Percentiles rank a stretch among this genome's conserved stretches.
Evolutionary conservation across 2,888 invertebrate genomes (phyloP).

Genomic region (Microplitis deprimator): DNA sequence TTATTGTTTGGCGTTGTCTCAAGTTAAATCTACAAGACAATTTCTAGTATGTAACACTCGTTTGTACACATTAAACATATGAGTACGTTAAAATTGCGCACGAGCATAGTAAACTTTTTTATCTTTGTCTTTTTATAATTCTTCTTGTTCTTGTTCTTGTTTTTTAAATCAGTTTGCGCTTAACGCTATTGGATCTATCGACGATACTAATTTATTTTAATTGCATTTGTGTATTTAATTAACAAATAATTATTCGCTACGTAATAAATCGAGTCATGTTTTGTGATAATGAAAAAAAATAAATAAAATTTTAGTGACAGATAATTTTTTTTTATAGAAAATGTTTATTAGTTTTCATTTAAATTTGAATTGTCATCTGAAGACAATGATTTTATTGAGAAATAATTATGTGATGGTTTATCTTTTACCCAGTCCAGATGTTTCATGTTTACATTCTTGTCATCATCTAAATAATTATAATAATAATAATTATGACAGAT

Average conservation of each 20-base stretch:
- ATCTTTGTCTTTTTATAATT: conserved; percentile 7
- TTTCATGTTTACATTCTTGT: conserved; percentile 69
- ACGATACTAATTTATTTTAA: too few species aligned
- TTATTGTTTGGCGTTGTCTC: conserved; percentile 27
- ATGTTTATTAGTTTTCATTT: too few species aligned
- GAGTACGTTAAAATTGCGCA: conserved; percentile 24
- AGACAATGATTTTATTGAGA: conserved; percentile 50
- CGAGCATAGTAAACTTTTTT: conserved; percentile 15
- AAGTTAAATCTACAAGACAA: conserved; percentile 28
- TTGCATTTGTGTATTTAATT: too few species aligned
- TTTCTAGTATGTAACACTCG: conserved; percentile 19
- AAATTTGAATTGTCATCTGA: not conserved
- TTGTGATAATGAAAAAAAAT: too few species aligned
- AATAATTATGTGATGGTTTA: conserved; percentile 70
- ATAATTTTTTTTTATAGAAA: too few species aligned
- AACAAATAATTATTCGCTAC: too few species aligned
- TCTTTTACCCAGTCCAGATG: conserved; percentile 73
- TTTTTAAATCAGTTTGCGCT: conserved; percentile 3
- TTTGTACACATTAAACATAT: conserved; percentile 13
- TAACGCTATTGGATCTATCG: too few species aligned
- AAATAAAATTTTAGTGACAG: too few species aligned
- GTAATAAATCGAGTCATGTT: too few species aligned
- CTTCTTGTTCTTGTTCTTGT: not conserved
- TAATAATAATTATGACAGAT: not conserved
- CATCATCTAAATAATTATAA: conserved; percentile 39